Evolutionary conservation across 1,140 invertebrate genomes (phyloP).

Genomic region (Rhopalosiphum maidis): DNA sequence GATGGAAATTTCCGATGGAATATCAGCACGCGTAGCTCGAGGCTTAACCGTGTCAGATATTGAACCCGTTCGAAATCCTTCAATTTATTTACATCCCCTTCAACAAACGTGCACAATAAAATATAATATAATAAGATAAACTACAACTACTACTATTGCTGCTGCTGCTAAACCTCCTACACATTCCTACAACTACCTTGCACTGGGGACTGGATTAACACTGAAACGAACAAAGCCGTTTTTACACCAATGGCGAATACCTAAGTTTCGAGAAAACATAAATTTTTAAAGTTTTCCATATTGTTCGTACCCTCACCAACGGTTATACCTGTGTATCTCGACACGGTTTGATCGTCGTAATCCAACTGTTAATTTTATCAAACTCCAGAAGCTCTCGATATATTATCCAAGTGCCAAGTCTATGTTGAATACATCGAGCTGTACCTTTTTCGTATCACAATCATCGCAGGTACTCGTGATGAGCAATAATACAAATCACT

Average conservation of each 20-base stretch:
- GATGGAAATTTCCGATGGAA: background rate
- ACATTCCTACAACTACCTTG: background rate
- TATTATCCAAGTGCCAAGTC: background rate
- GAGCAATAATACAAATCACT: background rate
- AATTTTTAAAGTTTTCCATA: background rate
- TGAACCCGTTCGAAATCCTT: background rate
- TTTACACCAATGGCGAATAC: background rate
- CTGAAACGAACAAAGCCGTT: background rate
- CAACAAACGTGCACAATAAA: background rate
- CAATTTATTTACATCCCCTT: background rate
- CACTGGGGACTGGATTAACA: background rate
- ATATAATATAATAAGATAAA: background rate
- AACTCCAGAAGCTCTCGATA: background rate
- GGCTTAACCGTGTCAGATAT: background rate
- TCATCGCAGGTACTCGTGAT: background rate
- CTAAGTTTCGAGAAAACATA: background rate
- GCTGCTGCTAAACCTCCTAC: background rate
- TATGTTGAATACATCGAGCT: background rate
- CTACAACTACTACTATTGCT: too few species aligned
- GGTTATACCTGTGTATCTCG: too few species aligned
- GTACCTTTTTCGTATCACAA: background rate
- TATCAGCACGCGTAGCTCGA: background rate
- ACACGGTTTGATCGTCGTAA: too few species aligned
- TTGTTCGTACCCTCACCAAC: background rate
- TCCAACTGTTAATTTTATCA: background rate